Conservation (phyloP, 2,113 vertebrate species). For the Theristicus caerulescens region DNA sequence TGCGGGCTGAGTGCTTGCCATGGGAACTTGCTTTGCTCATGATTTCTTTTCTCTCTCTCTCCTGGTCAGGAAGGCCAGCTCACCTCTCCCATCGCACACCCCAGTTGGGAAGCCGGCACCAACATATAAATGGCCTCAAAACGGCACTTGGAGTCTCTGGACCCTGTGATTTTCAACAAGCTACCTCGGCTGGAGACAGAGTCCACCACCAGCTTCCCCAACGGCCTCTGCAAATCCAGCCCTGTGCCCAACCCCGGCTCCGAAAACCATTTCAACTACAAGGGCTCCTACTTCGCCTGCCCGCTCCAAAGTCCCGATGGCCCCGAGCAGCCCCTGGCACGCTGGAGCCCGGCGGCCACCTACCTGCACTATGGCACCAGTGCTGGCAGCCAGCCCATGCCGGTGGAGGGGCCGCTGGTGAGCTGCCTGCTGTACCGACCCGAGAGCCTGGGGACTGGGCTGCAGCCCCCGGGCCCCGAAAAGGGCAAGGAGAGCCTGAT, state of each 20-base stretch:
- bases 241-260: slow-evolving; percentile 33
- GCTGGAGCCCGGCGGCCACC: slow-evolving; percentile 70
- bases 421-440: slow-evolving; percentile 66
- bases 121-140: slow-evolving; percentile 77
- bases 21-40: not conserved
- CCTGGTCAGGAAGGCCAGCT: not conserved
- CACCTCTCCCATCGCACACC: accelerated
- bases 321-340: slow-evolving; percentile 7
- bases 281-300: slow-evolving; percentile 81
- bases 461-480: not conserved
- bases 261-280: slow-evolving; percentile 73
- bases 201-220: not conserved
- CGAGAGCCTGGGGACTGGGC: not conserved
- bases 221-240: slow-evolving; percentile 61
- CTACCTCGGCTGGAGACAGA: slow-evolving; percentile 76
- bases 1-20: accelerated
- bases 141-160: slow-evolving; percentile 57
- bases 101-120: accelerated
- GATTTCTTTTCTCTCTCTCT: not conserved
- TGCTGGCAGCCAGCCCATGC: slow-evolving; percentile 54
- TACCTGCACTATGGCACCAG: slow-evolving; percentile 16
- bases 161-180: slow-evolving; percentile 73
- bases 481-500: slow-evolving; percentile 43
- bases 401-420: slow-evolving; percentile 40
- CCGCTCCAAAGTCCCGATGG: slow-evolving; percentile 64